Evolutionary conservation across 2,888 invertebrate species (phyloP), one percentile per base, ranked within the genome.

Genomic region (Eustalomyia histrio): DNA sequence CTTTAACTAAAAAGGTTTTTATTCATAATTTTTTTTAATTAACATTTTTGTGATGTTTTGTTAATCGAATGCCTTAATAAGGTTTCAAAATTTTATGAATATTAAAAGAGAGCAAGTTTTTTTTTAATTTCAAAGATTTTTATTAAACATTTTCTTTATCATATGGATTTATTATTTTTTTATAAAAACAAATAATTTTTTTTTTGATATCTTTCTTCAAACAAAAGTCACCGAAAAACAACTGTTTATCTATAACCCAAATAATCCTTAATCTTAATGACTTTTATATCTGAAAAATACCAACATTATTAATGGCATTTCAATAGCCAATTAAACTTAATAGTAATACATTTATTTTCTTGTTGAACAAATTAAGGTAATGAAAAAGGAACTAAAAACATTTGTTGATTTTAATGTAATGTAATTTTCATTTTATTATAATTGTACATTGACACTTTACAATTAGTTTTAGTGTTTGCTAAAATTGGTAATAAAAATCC

Each of bases 401-500:
- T 55, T 71, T 53, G 9, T 72, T 60, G 39, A 53, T 71, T 65
- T 71, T 29, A 64, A 39, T 69, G 68, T 69, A 17, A 73, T 18
- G 58, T 47, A 33, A 69, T 33, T 50, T 58, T 52, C 65, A 71
- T 78, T 67, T 81, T 52, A 61, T 78, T 71, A 24, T 81, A 81
- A 81, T 81, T 81, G 81, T 81, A 78, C 69, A 67, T 67, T 81
- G 81, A 81, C 81, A 78, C 76, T 78, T 76, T 43, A 52, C 74
- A 78, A 74, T 80, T 76, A 60, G 73, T 61, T 72, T 43, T 64
- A 50, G 76, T 60, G 53, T 61, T 50, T 35, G 47, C 65, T 61
- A 14, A 64, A 79, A 53, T 69, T 74, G 79, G 69, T 14, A 74
- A 74, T 64, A 47, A 53, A 80, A 80, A 78, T 81, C 76, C 76